Conservation (phyloP, 2,888 invertebrate genomes). For the Mythimna ferrago region DNA sequence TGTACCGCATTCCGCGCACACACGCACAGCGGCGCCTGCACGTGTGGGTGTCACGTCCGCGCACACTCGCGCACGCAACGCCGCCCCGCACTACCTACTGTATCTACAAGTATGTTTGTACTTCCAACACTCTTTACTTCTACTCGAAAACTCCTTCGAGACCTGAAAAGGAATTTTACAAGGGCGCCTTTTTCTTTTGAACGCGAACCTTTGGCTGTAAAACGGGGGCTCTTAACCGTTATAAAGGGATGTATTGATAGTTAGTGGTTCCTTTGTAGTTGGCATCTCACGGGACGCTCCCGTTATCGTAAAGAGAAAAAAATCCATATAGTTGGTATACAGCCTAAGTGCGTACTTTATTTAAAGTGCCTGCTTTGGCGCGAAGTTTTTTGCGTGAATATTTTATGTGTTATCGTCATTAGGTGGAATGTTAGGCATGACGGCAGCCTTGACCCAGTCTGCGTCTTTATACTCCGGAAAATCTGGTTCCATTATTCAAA, state of each 20-base stretch:
- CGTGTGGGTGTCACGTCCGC: slow-evolving; percentile 77
- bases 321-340: slow-evolving; percentile 62
- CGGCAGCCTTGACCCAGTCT: slow-evolving; percentile 63
- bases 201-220: slow-evolving; percentile 81
- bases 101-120: slow-evolving; percentile 74
- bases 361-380: slow-evolving; percentile 48
- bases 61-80: slow-evolving; percentile 72
- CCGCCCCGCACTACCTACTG: slow-evolving; percentile 80
- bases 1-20: slow-evolving; percentile 81
- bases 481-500: slow-evolving; percentile 60
- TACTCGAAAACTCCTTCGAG: slow-evolving; percentile 82
- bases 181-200: slow-evolving; percentile 86
- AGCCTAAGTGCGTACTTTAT: slow-evolving; percentile 57
- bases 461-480: slow-evolving; percentile 48
- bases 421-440: slow-evolving; percentile 54
- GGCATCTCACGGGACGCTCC: slow-evolving; percentile 71
- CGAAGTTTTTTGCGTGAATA: slow-evolving; percentile 51
- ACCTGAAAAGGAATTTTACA: slow-evolving; percentile 87
- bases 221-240: slow-evolving; percentile 80
- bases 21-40: slow-evolving; percentile 39
- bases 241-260: slow-evolving; percentile 79
- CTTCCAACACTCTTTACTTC: slow-evolving; percentile 70
- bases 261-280: slow-evolving; percentile 81
- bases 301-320: slow-evolving; percentile 76
- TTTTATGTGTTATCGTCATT: slow-evolving; percentile 44